Conservation (phyloP, 2,113 vertebrate species). For the Xenotilapia longispinis region DNA sequence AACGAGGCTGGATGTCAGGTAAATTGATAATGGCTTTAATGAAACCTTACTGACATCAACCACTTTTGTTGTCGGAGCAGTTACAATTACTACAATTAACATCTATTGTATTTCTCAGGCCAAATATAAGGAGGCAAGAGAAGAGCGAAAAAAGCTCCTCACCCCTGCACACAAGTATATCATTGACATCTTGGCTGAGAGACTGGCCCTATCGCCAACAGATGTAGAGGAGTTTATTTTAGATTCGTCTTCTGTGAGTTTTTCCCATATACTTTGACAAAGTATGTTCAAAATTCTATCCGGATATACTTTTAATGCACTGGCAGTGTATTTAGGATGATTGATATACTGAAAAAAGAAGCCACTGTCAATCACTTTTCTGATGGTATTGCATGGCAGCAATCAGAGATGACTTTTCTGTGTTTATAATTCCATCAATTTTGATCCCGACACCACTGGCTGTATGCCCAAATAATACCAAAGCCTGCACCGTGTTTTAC, state of each 20-base stretch:
- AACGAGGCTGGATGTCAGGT: background rate
- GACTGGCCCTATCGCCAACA: conserved; percentile 57
- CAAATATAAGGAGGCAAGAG: conserved; percentile 70
- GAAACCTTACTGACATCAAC: background rate
- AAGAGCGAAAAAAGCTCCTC: conserved; percentile 64
- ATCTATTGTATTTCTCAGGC: conserved; percentile 47
- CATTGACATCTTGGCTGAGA: conserved; percentile 71
- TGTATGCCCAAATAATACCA: background rate
- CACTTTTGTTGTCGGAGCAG: background rate
- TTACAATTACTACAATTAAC: background rate
- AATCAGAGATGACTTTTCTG: background rate
- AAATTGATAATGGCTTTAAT: background rate
- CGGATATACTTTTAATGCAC: background rate
- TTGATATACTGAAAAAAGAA: background rate
- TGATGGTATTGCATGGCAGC: background rate
- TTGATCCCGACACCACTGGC: background rate
- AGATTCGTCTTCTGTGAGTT: conserved; percentile 76
- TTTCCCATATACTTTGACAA: background rate
- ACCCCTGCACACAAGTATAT: conserved; percentile 72
- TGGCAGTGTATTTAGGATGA: background rate
- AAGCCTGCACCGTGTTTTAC: background rate
- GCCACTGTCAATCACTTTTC: background rate
- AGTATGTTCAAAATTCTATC: background rate
- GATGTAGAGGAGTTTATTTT: conserved; percentile 78
- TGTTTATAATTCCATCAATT: background rate